Percentiles rank a stretch among this genome's conserved stretches.
These are phyloP conservation scores for Catharus minimus DNA, from an alignment of 2,113 vertebrate species.

Conservation along the genomic window DNA sequence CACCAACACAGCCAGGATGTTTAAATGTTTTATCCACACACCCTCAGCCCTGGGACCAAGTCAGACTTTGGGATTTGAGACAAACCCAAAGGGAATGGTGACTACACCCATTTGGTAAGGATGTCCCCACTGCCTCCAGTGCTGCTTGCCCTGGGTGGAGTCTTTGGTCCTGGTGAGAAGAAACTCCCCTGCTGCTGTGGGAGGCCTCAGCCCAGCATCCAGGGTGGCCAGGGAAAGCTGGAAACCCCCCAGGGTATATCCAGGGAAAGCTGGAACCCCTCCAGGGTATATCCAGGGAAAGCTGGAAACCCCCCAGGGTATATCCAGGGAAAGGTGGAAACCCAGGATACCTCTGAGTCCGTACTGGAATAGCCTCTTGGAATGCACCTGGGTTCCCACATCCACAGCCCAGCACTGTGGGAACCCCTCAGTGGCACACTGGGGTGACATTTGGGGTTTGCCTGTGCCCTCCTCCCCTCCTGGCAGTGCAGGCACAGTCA, in stretches of 20 bases:
- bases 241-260: not conserved
- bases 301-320: not conserved
- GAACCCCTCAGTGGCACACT: not conserved
- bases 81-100: not conserved
- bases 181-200: not conserved
- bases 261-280: not conserved
- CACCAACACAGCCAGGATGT: accelerated
- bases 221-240: not conserved
- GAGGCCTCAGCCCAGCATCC: not conserved
- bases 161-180: not conserved
- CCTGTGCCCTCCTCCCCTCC: not conserved
- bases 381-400: not conserved
- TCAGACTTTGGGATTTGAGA: not conserved
- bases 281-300: not conserved
- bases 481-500: not conserved
- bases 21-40: accelerated
- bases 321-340: not conserved
- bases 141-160: accelerated
- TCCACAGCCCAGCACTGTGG: accelerated
- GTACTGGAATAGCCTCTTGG: not conserved
- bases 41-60: not conserved
- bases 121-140: not conserved
- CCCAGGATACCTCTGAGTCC: not conserved
- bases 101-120: accelerated
- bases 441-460: not conserved